Base-by-base conservation (phyloP, 2,888 invertebrate genomes). In the Lasioglossum calceatum region DNA sequence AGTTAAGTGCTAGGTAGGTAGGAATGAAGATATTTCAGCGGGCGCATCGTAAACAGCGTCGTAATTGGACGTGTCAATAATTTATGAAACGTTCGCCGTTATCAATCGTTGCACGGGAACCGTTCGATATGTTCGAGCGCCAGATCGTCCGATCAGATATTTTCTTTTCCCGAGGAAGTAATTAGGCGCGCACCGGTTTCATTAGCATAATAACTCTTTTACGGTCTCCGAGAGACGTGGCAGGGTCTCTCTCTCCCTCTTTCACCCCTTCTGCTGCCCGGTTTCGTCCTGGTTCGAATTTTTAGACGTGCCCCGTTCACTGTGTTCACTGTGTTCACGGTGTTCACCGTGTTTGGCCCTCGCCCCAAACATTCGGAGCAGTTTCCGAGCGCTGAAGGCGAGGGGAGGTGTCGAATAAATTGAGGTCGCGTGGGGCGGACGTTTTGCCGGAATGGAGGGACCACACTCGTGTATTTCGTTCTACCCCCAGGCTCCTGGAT, bases 341-440 rank as follows among this genome's bases (percentile, higher is more conserved):
- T 71, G 58, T 58, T 54, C 36, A 78, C 61, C 23, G 44, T 73
- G 23, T 50, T 73, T 70, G 32, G 76, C 80, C 72, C 71, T 79
- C 79, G 76, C 67, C 73, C 78, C 47, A 58, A 74, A 87, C 86
- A 93, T 91, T 88, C 92, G 64, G 91, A 91, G 92, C 92, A 91
- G 89, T 91, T 92, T 90, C 83, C 87, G 79, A 90, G 84, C 90
- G 94, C 94, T 94, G 90, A 92, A 92, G 95, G 94, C 95, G 81
- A 94, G 93, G 94, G 94, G 94, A 95, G 95, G 95, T 95, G 95
- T 95, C 94, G 95, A 94, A 94, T 95, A 94, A 95, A 95, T 95
- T 94, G 94, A 94, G 94, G 94, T 94, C 94, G 93, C 93, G 93
- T 93, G 93, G 94, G 94, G 94, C 94, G 95, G 94, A 95, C 94